Evolutionary conservation across 2,113 vertebrate species (phyloP).

Genomic region (Apeltes quadracus): DNA sequence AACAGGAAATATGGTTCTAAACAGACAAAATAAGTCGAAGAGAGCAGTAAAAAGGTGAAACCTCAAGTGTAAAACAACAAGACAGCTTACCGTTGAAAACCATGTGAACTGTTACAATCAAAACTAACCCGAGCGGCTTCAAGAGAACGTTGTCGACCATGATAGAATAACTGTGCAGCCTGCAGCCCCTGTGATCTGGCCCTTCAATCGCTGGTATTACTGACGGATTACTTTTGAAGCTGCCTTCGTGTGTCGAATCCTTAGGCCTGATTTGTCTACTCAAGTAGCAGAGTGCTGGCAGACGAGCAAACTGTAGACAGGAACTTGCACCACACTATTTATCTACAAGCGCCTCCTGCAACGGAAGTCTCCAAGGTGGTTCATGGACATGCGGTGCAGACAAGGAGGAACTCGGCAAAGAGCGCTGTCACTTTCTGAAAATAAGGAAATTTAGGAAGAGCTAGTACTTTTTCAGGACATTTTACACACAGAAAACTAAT

Average conservation of each 20-base stretch:
- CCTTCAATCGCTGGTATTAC: not conserved
- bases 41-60: not conserved
- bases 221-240: not conserved
- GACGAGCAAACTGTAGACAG: conserved; percentile 58
- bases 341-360: conserved; percentile 53
- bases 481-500: not conserved
- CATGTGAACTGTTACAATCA: conserved; percentile 52
- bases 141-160: conserved; percentile 37
- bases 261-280: conserved; percentile 2
- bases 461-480: conserved; percentile 1
- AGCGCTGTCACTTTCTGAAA: conserved; percentile 25
- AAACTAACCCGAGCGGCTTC: conserved; percentile 42
- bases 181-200: not conserved
- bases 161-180: conserved; percentile 8
- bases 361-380: conserved; percentile 46
- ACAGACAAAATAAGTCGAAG: not conserved
- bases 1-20: not conserved
- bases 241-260: not conserved
- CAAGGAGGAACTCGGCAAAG: conserved; percentile 22
- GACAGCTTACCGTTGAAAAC: conserved; percentile 59
- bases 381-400: conserved; percentile 60
- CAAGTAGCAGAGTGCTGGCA: conserved; percentile 11
- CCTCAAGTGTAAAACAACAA: not conserved
- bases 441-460: conserved; percentile 24
- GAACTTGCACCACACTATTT: conserved; percentile 50